Evolutionary conservation across 2,113 vertebrate species (phyloP).

Genomic region (Nicator chloris): DNA sequence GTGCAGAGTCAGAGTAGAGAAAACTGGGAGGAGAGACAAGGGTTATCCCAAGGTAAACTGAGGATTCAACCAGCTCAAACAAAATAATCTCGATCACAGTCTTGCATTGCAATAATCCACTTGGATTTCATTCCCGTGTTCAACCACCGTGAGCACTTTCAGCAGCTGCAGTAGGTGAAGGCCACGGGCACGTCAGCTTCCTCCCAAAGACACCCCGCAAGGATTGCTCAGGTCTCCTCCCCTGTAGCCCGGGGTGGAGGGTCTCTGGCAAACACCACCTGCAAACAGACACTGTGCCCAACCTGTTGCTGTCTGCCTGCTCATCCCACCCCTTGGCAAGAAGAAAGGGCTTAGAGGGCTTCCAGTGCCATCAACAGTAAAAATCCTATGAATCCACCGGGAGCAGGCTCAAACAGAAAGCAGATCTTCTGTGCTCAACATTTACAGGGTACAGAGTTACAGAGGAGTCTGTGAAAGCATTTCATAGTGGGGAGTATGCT

Average conservation of each 20-base stretch:
- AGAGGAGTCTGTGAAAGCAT: neutral
- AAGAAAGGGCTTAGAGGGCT: neutral
- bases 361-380: neutral
- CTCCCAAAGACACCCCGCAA: neutral
- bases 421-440: neutral
- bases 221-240: neutral
- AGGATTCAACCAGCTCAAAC: neutral
- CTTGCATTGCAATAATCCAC: neutral
- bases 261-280: fast-evolving
- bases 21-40: neutral
- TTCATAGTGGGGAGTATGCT: neutral
- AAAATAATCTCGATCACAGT: fast-evolving
- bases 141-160: neutral
- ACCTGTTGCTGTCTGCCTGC: neutral
- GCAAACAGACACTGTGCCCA: neutral
- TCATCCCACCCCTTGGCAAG: neutral
- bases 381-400: neutral
- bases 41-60: neutral
- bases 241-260: neutral
- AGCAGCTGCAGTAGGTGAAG: neutral
- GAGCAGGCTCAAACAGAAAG: neutral
- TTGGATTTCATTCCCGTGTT: neutral
- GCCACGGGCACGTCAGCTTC: fast-evolving
- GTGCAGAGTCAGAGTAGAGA: neutral
- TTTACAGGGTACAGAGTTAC: neutral